phyloP scores from a whole-genome alignment of 2,888 invertebrate genomes.

The Dryomyza anilis region DNA sequence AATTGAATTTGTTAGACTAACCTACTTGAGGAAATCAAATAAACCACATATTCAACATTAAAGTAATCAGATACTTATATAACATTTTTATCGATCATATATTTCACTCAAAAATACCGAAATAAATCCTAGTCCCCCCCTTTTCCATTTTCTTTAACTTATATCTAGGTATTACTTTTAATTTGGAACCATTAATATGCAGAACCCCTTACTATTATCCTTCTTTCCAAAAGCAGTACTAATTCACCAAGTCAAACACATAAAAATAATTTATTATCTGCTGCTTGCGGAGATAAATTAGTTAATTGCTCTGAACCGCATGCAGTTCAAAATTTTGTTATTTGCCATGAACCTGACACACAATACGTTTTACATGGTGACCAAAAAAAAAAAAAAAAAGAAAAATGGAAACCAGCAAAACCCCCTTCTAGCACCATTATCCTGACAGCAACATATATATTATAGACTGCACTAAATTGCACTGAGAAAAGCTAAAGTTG shows the following conservation, averaged over 20 bases:
- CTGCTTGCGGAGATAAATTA: constrained; percentile 16
- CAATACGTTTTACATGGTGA: neutral
- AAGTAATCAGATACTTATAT: no score
- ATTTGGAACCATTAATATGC: no score
- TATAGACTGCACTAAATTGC: neutral
- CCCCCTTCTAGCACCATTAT: neutral
- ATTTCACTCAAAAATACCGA: no score
- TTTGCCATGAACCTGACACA: constrained; percentile 7
- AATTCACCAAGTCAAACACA: neutral
- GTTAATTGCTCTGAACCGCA: constrained; percentile 24
- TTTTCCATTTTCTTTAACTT: no score
- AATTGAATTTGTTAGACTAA: no score
- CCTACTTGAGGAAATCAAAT: no score
- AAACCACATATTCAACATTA: no score
- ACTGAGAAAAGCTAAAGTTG: neutral
- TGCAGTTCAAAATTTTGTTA: constrained; percentile 15
- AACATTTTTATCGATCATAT: no score
- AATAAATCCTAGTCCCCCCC: no score
- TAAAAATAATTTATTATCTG: constrained; percentile 19
- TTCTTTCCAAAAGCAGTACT: neutral
- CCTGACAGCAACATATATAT: neutral
- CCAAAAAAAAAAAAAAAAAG: neutral
- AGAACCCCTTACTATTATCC: neutral
- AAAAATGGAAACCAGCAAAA: neutral
- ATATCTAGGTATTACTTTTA: no score